phyloP scores from a whole-genome alignment of 2,113 vertebrate genomes.

The Seriola aureovittata region DNA sequence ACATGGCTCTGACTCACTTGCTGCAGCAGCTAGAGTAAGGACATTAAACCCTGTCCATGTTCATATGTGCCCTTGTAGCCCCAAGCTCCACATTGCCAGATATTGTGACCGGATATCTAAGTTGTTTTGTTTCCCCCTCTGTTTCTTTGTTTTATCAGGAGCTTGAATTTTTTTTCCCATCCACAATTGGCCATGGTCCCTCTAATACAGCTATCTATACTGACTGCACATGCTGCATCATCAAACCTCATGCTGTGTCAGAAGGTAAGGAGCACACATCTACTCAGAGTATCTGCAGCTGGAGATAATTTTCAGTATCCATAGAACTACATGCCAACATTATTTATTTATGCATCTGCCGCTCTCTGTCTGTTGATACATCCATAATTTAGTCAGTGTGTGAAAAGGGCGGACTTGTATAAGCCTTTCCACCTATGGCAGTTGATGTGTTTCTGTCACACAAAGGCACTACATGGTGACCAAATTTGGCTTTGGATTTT shows the following conservation, averaged over 20 bases:
- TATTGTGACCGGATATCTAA: not conserved
- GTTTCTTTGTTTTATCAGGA: constrained; percentile 84
- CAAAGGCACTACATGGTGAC: constrained; percentile 53
- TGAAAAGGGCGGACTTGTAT: not conserved
- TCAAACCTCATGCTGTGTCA: constrained; percentile 93
- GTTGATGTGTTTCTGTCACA: constrained; percentile 46
- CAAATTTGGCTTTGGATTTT: constrained; percentile 72
- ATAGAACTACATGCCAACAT: not conserved
- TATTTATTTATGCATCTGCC: not conserved
- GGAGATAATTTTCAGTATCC: not conserved
- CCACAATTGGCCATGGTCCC: constrained; percentile 89
- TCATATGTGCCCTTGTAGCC: not conserved
- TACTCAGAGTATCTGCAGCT: not conserved
- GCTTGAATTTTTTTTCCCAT: constrained; percentile 96
- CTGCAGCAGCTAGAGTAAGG: constrained; percentile 92
- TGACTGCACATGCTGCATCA: constrained; percentile 92
- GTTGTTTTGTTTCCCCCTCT: not conserved
- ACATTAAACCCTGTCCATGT: not conserved
- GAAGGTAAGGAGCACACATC: constrained; percentile 83
- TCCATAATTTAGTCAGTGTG: not conserved
- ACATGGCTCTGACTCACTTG: constrained; percentile 91
- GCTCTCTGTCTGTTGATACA: not conserved
- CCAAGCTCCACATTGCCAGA: not conserved
- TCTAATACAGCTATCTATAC: constrained; percentile 89
- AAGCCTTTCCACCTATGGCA: not conserved